Conservation (phyloP, 2,797 vertebrate genomes). For the Loris lydekkerianus region DNA sequence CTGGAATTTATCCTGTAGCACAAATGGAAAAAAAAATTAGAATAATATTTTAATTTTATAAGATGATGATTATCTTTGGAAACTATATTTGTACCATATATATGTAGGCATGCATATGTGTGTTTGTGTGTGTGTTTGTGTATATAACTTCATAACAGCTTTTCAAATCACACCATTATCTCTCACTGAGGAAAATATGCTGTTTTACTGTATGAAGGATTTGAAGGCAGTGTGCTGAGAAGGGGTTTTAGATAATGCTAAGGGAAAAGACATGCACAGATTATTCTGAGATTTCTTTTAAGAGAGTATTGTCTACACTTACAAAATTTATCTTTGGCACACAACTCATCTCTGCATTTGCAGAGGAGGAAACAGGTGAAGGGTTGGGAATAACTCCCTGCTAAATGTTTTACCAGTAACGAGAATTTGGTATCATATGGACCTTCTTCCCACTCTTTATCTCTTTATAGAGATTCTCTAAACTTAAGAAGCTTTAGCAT, state of each 20-base stretch:
- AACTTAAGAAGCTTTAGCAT: not conserved
- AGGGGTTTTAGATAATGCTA: not conserved
- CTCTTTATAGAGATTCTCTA: not conserved
- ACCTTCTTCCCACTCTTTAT: not conserved
- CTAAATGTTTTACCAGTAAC: slow-evolving; percentile 3
- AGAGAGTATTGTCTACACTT: not conserved
- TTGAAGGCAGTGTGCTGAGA: not conserved
- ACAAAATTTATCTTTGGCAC: not conserved
- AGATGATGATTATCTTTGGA: slow-evolving; percentile 14
- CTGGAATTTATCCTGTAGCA: not conserved
- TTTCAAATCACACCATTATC: not conserved
- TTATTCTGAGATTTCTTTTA: not conserved
- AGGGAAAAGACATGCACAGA: not conserved
- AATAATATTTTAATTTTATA: slow-evolving; percentile 38
- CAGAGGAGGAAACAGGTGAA: not conserved
- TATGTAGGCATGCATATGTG: not conserved
- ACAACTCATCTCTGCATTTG: not conserved
- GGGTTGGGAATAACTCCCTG: not conserved
- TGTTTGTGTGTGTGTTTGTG: not conserved
- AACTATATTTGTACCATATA: not conserved
- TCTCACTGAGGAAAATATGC: not conserved
- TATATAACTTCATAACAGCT: not conserved
- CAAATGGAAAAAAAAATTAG: slow-evolving; percentile 9
- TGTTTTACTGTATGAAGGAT: not conserved
- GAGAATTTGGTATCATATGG: not conserved